Evolutionary conservation across 2,797 vertebrate genomes (phyloP).

Genomic region (Amniataba percoides): DNA sequence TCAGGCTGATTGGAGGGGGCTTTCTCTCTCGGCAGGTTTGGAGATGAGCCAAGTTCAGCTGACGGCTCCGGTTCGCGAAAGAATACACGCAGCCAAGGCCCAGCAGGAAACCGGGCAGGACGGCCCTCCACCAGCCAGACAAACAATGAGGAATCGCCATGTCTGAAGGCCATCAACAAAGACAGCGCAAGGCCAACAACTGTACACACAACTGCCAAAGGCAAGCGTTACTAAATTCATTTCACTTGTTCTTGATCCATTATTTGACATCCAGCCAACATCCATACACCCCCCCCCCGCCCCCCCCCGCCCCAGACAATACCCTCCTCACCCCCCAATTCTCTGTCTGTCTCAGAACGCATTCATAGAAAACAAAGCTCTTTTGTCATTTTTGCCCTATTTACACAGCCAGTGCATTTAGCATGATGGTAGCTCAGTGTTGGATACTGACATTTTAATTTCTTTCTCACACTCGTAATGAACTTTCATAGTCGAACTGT

Average conservation of each 20-base stretch:
- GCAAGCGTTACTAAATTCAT: constrained; percentile 60
- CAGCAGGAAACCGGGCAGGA: constrained; percentile 60
- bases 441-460: constrained; percentile 70
- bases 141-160: constrained; percentile 63
- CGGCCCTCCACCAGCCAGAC: constrained; percentile 53
- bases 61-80: constrained; percentile 63
- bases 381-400: constrained; percentile 68
- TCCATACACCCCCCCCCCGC: background rate
- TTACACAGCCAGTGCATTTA: constrained; percentile 59
- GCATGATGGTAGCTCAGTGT: constrained; percentile 31
- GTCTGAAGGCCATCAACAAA: constrained; percentile 69
- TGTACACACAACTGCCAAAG: constrained; percentile 73
- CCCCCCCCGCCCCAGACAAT: no score
- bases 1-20: constrained; percentile 38
- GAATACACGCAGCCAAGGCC: constrained; percentile 53
- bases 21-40: constrained; percentile 70
- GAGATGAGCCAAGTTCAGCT: constrained; percentile 61
- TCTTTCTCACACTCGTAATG: constrained; percentile 63
- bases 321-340: background rate
- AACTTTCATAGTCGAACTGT: constrained; percentile 69
- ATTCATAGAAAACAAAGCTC: constrained; percentile 72
- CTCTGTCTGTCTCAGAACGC: constrained; percentile 52
- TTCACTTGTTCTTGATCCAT: constrained; percentile 55
- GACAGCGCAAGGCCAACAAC: constrained; percentile 63
- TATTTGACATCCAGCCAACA: constrained; percentile 68